Base-by-base conservation (phyloP, 2,888 invertebrate genomes). In the Cheilosia soror region DNA sequence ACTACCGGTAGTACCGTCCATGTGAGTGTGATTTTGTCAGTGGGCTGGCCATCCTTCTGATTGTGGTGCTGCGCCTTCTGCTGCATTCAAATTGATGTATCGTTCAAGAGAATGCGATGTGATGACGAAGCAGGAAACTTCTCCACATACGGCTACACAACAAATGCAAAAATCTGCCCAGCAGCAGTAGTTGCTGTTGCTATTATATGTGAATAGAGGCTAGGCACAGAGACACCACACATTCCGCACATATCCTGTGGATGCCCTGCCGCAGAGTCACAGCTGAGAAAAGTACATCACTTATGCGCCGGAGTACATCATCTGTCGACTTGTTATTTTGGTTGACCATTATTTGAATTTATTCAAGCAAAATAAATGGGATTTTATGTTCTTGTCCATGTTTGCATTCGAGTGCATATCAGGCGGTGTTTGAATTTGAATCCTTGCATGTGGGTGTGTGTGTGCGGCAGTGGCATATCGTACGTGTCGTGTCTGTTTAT, bases 281-380 rank as follows among this genome's bases (percentile, higher is more conserved):
- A 84, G 79, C 84, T 84, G 85, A 85, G 76, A 85, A 85, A 85
- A 85, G 85, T 81, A 85, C 85, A 85, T 85, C 85, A 85, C 85
- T 85, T 81, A 85, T 85, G 85, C 80, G 80, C 85, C 80, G 68
- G 80, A 80, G 85, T 85, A 81, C 85, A 85, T 85, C 86, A 86
- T 81, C 86, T 86, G 86, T 78, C 73, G 82, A 86, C 86, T 82
- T 86, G 86, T 86, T 86, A 86, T 86, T 86, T 82, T 82, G 86
- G 86, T 82, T 86, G 82, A 86, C 86, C 86, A 86, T 86, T 86
- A 86, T 86, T 86, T 78, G 86, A 86, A 86, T 82, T 86, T 86
- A 82, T 86, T 86, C 86, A 86, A 86, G 86, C 86, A 86, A 86
- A 86, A 81, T 86, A 86, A 86, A 86, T 86, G 86, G 77, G 82